Evolutionary conservation across 2,113 vertebrate genomes (phyloP).

Genomic region (Plecotus auritus): DNA sequence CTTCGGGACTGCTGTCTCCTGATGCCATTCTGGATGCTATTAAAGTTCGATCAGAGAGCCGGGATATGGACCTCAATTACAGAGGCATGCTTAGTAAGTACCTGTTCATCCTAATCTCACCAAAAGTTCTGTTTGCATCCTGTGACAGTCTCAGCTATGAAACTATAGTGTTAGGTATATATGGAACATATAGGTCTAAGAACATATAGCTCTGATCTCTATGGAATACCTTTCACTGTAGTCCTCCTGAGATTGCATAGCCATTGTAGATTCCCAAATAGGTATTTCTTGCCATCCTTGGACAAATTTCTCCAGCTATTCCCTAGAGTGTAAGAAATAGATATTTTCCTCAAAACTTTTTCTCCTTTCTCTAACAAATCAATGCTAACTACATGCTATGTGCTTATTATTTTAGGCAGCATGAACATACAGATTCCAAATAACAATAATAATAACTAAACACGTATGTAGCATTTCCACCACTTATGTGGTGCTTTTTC

Average conservation of each 20-base stretch:
- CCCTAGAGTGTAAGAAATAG: not conserved
- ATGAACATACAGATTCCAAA: not conserved
- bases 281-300: not conserved
- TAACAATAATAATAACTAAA: not conserved
- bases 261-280: not conserved
- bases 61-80: constrained; percentile 99
- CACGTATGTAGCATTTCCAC: not conserved
- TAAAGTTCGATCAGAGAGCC: constrained; percentile 95
- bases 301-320: not conserved
- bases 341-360: not conserved
- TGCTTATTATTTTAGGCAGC: not conserved
- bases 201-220: not conserved
- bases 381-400: not conserved
- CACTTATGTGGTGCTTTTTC: not conserved
- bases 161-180: not conserved
- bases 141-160: not conserved
- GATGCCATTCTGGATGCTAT: constrained; percentile 98
- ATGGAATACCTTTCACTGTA: not conserved
- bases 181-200: not conserved
- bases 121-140: not conserved
- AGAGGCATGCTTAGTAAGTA: constrained; percentile 96
- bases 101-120: not conserved
- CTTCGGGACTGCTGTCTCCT: constrained; percentile 91
- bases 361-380: not conserved
- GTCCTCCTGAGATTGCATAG: not conserved